Evolutionary conservation across 2,888 invertebrate genomes (phyloP).

Genomic region (Orchesella flavescens): DNA sequence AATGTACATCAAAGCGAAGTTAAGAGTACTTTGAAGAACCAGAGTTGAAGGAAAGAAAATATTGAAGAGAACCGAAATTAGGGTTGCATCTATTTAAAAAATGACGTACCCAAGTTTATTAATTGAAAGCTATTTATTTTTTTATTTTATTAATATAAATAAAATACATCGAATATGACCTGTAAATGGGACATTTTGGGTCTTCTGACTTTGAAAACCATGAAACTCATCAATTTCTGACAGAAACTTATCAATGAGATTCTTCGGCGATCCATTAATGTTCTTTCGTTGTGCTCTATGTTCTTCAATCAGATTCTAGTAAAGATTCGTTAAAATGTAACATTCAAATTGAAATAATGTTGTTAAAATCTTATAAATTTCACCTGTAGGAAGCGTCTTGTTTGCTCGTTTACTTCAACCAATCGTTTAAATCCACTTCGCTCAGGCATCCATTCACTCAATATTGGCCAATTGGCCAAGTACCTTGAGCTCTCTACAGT

Average conservation of each 20-base stretch:
- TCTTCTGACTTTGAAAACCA: background rate
- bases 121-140: background rate
- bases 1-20: constrained; percentile 31
- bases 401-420: constrained; percentile 2
- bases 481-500: constrained; percentile 20
- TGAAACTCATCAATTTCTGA: constrained; percentile 25
- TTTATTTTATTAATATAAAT: background rate
- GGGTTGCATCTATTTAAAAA: constrained; percentile 18
- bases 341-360: too few species aligned
- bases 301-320: constrained; percentile 19
- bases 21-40: constrained; percentile 34
- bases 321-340: background rate
- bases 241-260: constrained; percentile 33
- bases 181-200: background rate
- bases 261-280: background rate
- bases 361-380: too few species aligned
- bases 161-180: background rate
- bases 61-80: constrained; percentile 53
- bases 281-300: constrained; percentile 9
- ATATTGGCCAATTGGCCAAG: constrained; percentile 31
- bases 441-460: background rate
- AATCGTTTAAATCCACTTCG: constrained; percentile 4
- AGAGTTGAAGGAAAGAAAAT: constrained; percentile 46
- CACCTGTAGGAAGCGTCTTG: background rate
- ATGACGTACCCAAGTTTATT: background rate